These are phyloP conservation scores for Alsophila aescularia DNA, from an alignment of 2,888 invertebrate genomes.

Conservation along the genomic window DNA sequence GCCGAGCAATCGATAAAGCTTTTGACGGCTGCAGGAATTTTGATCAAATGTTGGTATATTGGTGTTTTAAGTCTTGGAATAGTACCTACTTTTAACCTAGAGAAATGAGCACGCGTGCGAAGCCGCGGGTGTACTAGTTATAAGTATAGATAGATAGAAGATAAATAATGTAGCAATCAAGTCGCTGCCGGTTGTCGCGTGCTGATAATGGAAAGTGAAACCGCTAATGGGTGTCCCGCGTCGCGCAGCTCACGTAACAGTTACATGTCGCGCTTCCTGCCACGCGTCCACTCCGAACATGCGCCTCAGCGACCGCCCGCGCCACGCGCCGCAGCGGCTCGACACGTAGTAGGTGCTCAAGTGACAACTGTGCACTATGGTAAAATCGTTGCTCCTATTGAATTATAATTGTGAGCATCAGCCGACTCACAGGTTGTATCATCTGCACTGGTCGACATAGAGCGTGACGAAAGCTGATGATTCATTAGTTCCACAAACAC, in stretches of 20 bases:
- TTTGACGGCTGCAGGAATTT: no score
- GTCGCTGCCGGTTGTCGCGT: constrained; percentile 1
- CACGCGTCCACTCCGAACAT: background rate
- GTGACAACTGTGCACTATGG: background rate
- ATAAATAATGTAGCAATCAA: constrained; percentile 2
- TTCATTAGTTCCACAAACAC: background rate
- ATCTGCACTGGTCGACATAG: no score
- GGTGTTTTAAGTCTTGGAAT: no score
- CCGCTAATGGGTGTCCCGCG: constrained; percentile 11
- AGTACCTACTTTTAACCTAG: no score
- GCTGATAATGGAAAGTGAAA: constrained; percentile 15
- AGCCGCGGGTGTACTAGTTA: no score
- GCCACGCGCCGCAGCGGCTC: background rate
- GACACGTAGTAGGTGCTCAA: background rate
- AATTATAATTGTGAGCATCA: background rate
- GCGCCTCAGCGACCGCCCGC: background rate
- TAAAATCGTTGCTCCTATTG: background rate
- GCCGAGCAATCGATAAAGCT: no score
- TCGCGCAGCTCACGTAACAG: constrained; percentile 3
- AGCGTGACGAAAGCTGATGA: background rate
- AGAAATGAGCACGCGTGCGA: no score
- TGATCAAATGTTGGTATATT: no score
- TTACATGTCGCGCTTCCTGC: constrained; percentile 4
- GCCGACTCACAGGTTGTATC: no score
- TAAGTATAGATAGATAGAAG: no score